Conservation (phyloP, 2,888 invertebrate species). For the Aquatica leii region DNA sequence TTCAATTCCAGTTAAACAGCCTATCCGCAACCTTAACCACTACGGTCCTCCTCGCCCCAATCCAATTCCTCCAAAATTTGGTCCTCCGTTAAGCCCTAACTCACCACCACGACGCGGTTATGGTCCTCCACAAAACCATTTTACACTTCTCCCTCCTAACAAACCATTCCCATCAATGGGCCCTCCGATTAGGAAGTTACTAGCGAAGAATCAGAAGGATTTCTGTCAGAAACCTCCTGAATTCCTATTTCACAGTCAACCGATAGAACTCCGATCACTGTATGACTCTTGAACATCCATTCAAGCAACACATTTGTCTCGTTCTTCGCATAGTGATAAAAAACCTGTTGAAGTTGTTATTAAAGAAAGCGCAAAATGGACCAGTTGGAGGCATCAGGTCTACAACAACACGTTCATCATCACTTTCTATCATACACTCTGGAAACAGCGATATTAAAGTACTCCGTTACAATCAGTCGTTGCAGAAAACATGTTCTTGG, state of each 20-base stretch:
- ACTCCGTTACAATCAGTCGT: slow-evolving; percentile 48
- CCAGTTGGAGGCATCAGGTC: slow-evolving; percentile 50
- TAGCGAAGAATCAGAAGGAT: slow-evolving; percentile 48
- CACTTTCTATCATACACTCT: slow-evolving; percentile 81
- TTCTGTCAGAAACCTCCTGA: slow-evolving; percentile 57
- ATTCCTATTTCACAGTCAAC: slow-evolving; percentile 50
- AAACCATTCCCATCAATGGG: slow-evolving; percentile 53
- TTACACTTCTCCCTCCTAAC: slow-evolving; percentile 53
- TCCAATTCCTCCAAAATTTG: slow-evolving; percentile 64
- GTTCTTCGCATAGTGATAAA: slow-evolving; percentile 56
- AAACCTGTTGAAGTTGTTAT: slow-evolving; percentile 56
- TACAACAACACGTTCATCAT: slow-evolving; percentile 85
- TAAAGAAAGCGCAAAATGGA: slow-evolving; percentile 55
- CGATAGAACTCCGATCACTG: slow-evolving; percentile 52
- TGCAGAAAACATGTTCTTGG: slow-evolving; percentile 13
- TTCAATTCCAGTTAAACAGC: slow-evolving; percentile 73
- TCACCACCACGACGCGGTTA: slow-evolving; percentile 59
- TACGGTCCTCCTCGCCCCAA: slow-evolving; percentile 73
- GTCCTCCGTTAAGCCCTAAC: slow-evolving; percentile 47
- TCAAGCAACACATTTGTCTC: slow-evolving; percentile 46
- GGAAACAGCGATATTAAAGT: slow-evolving; percentile 64
- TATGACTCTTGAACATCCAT: slow-evolving; percentile 62
- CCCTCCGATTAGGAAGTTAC: slow-evolving; percentile 45
- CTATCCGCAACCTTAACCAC: slow-evolving; percentile 65
- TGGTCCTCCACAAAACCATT: slow-evolving; percentile 56